Conservation (phyloP, 2,888 invertebrate species). For the Hyposoter didymator region DNA sequence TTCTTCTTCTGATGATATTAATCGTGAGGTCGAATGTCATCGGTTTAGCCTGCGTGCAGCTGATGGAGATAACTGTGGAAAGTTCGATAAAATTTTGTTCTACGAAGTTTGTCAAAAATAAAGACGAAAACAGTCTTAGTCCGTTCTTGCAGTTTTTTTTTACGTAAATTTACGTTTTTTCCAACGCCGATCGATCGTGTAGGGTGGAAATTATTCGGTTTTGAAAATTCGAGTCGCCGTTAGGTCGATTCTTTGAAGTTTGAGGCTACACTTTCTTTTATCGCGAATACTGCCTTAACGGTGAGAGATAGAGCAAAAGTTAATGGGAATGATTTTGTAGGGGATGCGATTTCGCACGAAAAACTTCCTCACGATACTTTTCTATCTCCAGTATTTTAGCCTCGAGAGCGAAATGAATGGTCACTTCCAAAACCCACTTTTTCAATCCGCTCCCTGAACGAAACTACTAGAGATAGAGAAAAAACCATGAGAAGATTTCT, state of each 20-base stretch:
- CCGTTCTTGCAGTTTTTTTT: no score
- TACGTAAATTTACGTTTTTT: no score
- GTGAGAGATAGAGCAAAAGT: not conserved
- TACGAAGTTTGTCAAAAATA: no score
- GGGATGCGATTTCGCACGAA: not conserved
- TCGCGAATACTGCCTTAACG: not conserved
- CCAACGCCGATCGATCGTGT: no score
- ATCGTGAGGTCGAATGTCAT: not conserved
- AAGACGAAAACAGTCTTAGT: no score
- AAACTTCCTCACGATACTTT: not conserved
- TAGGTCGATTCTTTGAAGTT: no score
- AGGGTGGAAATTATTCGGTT: no score
- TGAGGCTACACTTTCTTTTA: not conserved
- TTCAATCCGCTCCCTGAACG: not conserved
- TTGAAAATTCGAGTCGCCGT: no score
- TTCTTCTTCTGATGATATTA: not conserved
- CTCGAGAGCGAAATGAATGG: not conserved
- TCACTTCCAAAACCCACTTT: not conserved
- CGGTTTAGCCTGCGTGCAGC: not conserved
- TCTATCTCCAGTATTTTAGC: not conserved
- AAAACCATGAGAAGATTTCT: not conserved
- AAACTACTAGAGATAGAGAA: not conserved
- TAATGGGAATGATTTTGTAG: not conserved
- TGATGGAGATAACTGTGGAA: not conserved
- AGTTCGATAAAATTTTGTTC: no score